These are phyloP conservation scores for Sceliomorpha sp. DNA, from an alignment of 2,888 invertebrate species.

Conservation along the genomic window DNA sequence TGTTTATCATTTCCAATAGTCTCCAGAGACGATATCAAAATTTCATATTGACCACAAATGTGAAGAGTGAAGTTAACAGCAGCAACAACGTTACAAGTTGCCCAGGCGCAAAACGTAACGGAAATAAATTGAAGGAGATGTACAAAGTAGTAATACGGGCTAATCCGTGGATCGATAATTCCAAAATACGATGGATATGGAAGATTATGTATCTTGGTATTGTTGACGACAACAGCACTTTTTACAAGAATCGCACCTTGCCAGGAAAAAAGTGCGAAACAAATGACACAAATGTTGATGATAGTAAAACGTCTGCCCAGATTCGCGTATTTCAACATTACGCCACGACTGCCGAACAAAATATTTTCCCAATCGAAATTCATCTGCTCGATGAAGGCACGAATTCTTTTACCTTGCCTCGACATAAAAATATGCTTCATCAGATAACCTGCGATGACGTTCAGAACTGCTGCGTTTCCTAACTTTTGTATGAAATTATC, in stretches of 20 bases:
- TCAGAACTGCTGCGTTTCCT: no score
- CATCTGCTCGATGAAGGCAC: slow-evolving; percentile 2
- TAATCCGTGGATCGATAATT: neutral
- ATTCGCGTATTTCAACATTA: slow-evolving; percentile 9
- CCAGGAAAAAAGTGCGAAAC: neutral
- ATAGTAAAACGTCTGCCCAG: neutral
- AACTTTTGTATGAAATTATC: neutral
- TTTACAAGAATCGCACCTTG: neutral
- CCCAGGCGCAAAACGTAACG: no score
- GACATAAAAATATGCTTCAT: neutral
- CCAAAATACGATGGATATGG: neutral
- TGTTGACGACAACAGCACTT: slow-evolving; percentile 1
- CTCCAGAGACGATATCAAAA: no score
- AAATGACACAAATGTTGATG: neutral
- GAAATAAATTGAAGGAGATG: no score
- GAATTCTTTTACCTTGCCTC: neutral
- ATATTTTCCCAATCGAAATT: slow-evolving; percentile 7
- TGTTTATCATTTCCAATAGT: slow-evolving; percentile 58
- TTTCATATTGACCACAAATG: no score
- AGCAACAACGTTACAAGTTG: no score
- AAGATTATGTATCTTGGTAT: slow-evolving; percentile 8
- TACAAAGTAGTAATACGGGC: no score
- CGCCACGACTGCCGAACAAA: slow-evolving; percentile 7
- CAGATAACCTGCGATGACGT: no score
- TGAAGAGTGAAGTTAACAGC: no score